Conservation (phyloP, 1,140 invertebrate genomes). For the Berghia stephanieae region DNA sequence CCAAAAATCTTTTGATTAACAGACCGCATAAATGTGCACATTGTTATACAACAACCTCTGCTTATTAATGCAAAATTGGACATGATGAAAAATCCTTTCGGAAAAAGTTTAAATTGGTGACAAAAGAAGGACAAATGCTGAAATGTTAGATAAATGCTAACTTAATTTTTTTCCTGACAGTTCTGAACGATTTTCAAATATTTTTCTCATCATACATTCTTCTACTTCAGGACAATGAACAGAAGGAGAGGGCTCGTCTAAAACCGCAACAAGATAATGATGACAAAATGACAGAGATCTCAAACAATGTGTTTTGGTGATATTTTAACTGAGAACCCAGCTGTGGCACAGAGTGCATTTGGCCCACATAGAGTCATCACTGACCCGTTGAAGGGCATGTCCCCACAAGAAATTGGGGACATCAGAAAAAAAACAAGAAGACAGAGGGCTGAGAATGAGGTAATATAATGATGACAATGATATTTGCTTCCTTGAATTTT, state of each 20-base stretch:
- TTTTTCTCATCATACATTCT: too few relatives aligned
- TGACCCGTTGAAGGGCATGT: constrained; percentile 86
- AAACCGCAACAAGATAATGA: constrained; percentile 73
- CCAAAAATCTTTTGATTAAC: too few relatives aligned
- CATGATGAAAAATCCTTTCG: too few relatives aligned
- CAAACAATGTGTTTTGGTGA: constrained; percentile 86
- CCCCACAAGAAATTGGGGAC: constrained; percentile 75
- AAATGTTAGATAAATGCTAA: too few relatives aligned
- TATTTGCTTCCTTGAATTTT: too few relatives aligned
- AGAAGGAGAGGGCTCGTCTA: constrained; percentile 71
- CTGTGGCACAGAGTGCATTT: constrained; percentile 78
- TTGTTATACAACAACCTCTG: too few relatives aligned
- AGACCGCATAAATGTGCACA: too few relatives aligned
- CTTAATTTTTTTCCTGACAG: too few relatives aligned
- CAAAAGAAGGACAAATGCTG: too few relatives aligned
- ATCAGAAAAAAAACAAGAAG: constrained; percentile 77
- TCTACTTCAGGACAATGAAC: constrained; percentile 78
- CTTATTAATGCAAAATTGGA: too few relatives aligned
- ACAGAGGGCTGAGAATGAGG: constrained; percentile 78
- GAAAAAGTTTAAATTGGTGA: too few relatives aligned
- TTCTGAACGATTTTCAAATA: too few relatives aligned
- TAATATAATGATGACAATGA: constrained; percentile 50
- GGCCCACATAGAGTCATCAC: constrained; percentile 77
- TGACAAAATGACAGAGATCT: constrained; percentile 86
- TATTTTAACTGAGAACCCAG: constrained; percentile 84